phyloP scores from a whole-genome alignment of 2,888 invertebrate genomes.

The Scaptomyza flava region DNA sequence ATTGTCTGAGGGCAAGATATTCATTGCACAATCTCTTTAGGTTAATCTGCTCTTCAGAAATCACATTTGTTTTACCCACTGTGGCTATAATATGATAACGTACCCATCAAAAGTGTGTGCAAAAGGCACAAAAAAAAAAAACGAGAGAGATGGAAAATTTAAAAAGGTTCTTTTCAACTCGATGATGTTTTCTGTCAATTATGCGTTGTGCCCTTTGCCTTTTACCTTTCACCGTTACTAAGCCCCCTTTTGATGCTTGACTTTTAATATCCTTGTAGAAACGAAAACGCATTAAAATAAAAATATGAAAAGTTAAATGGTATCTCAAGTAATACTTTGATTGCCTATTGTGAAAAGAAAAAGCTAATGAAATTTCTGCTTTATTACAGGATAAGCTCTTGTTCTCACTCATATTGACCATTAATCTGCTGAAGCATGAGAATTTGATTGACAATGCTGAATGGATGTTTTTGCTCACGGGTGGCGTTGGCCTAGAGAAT shows the following conservation, averaged over 20 bases:
- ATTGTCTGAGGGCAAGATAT: not conserved
- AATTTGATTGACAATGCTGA: constrained; percentile 87
- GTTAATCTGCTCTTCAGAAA: not conserved
- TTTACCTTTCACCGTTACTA: constrained; percentile 1
- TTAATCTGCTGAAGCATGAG: constrained; percentile 89
- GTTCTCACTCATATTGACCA: constrained; percentile 91
- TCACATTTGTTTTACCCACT: constrained; percentile 26
- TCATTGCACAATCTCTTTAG: not conserved
- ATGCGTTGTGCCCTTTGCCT: constrained; percentile 39
- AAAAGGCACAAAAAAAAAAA: constrained; percentile 6
- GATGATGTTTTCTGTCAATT: constrained; percentile 73
- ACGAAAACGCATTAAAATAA: constrained; percentile 1
- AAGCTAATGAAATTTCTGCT: constrained; percentile 54
- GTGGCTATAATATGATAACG: constrained; percentile 46
- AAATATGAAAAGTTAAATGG: constrained; percentile 30
- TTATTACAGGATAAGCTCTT: constrained; percentile 91
- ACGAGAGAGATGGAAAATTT: constrained; percentile 6
- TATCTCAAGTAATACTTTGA: constrained; percentile 51
- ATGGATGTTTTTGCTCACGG: constrained; percentile 95
- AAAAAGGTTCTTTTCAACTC: constrained; percentile 40
- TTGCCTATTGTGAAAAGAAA: constrained; percentile 25
- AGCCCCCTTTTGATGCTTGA: constrained; percentile 58
- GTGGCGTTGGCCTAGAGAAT: constrained; percentile 92
- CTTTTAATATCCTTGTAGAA: constrained; percentile 60
- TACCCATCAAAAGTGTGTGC: constrained; percentile 17